Evolutionary conservation across 2,888 invertebrate species (phyloP).

Genomic region (Melanargia galathea): DNA sequence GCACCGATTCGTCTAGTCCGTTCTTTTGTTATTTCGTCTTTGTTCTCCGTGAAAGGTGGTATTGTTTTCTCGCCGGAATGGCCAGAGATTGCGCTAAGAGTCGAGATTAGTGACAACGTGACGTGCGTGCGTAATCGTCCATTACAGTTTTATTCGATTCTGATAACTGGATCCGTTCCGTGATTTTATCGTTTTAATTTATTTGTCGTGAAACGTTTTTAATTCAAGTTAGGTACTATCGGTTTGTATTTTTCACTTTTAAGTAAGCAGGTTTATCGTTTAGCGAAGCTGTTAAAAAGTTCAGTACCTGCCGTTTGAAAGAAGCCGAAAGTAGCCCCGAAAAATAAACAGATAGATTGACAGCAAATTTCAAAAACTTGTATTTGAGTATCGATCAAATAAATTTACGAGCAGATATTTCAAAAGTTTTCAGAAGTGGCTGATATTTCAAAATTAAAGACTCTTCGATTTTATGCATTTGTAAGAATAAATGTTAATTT

Average conservation of each 20-base stretch:
- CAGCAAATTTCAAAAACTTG: too few species aligned
- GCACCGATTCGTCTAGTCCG: constrained; percentile 69
- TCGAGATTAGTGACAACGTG: constrained; percentile 77
- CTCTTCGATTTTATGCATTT: too few species aligned
- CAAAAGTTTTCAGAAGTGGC: too few species aligned
- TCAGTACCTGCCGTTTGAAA: too few species aligned
- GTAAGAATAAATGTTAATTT: too few species aligned
- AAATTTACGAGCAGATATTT: too few species aligned
- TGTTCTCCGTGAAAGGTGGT: constrained; percentile 72
- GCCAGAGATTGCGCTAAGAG: constrained; percentile 76
- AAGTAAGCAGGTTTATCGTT: too few species aligned
- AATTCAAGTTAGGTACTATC: neutral
- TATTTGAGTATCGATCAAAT: too few species aligned
- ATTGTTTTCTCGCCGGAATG: constrained; percentile 75
- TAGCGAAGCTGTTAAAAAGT: too few species aligned
- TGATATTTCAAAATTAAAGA: neutral
- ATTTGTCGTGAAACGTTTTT: constrained; percentile 1
- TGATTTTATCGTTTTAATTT: constrained; percentile 8
- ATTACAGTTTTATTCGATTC: constrained; percentile 24
- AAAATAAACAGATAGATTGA: too few species aligned
- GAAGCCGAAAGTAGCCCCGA: too few species aligned
- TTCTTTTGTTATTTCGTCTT: constrained; percentile 77
- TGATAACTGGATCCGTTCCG: constrained; percentile 20
- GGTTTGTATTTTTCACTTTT: neutral
- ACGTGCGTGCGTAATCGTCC: constrained; percentile 54